A percentile compares a stretch with the other conserved stretches of the same genome.
phyloP scores from a whole-genome alignment of 1,140 invertebrate genomes.

The Paraescarpia echinospica region DNA sequence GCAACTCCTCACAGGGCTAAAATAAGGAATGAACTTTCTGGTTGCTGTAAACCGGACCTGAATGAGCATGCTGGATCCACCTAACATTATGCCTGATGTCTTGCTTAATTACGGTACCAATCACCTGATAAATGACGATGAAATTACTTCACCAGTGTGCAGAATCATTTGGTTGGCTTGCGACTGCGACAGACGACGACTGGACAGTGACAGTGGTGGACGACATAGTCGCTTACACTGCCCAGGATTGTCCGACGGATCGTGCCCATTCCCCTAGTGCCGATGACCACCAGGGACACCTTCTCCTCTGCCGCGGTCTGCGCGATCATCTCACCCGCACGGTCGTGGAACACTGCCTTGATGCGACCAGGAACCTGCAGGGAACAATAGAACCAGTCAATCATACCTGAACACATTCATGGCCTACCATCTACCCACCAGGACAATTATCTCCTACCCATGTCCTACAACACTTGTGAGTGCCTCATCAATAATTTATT shows the following conservation, averaged over 20 bases:
- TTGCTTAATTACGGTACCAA: background rate
- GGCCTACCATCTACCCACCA: background rate
- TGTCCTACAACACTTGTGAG: no score
- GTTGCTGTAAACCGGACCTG: background rate
- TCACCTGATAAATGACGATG: background rate
- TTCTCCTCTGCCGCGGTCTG: conserved; percentile 50
- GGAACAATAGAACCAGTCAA: background rate
- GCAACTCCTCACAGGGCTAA: background rate
- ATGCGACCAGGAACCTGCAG: conserved; percentile 18
- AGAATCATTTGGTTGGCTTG: background rate
- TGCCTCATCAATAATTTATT: no score
- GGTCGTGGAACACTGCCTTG: conserved; percentile 20
- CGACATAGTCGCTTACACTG: conserved; percentile 53
- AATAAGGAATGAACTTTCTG: background rate
- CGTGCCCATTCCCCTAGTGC: conserved; percentile 50
- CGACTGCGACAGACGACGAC: conserved; percentile 33
- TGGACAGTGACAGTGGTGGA: conserved; percentile 51
- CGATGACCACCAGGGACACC: conserved; percentile 48
- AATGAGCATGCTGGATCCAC: background rate
- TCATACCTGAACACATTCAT: background rate
- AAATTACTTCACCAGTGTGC: background rate
- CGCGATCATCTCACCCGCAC: conserved; percentile 48
- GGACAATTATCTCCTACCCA: no score
- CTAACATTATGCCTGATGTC: background rate
- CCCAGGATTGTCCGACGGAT: conserved; percentile 50